Conservation (phyloP, 2,113 vertebrate species). For the zebrafish (Danio rerio) region DNA sequence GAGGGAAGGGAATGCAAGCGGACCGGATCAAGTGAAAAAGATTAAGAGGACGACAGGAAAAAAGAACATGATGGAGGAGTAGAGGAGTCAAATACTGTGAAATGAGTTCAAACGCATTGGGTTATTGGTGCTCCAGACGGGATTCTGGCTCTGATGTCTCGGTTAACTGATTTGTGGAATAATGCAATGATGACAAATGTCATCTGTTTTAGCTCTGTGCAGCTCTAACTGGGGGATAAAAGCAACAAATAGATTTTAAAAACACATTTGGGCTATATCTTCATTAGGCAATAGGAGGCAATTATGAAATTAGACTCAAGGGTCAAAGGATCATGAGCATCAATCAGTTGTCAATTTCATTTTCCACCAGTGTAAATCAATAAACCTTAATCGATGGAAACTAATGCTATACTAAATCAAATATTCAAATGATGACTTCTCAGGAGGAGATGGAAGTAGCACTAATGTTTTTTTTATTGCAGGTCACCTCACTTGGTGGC, state of each 20-base stretch:
- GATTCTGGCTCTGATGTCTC: conserved; percentile 9
- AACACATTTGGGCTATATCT: background rate
- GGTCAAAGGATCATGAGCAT: conserved; percentile 36
- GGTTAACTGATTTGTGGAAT: background rate
- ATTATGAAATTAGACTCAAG: conserved; percentile 6
- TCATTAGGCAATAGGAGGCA: conserved; percentile 14
- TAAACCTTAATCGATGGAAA: conserved; percentile 15
- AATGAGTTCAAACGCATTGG: conserved; percentile 13
- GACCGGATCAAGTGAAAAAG: conserved; percentile 56
- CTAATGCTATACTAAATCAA: background rate
- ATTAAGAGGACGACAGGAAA: conserved; percentile 15
- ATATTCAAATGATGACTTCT: background rate
- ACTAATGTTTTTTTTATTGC: background rate
- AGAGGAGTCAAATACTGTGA: background rate
- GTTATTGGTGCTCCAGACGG: conserved; percentile 24
- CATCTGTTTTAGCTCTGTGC: conserved; percentile 5
- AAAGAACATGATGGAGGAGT: conserved; percentile 37
- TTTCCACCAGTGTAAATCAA: conserved; percentile 34
- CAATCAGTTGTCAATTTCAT: conserved; percentile 18
- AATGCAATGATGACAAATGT: background rate
- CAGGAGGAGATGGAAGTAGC: background rate
- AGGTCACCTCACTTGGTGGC: no score
- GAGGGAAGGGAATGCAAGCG: conserved; percentile 57
- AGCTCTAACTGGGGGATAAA: conserved; percentile 19
- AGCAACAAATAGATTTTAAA: conserved; percentile 11